Percentiles rank a stretch among this genome's conserved stretches.
Conservation (phyloP, 2,888 invertebrate species). For the Tetragnatha montana region DNA sequence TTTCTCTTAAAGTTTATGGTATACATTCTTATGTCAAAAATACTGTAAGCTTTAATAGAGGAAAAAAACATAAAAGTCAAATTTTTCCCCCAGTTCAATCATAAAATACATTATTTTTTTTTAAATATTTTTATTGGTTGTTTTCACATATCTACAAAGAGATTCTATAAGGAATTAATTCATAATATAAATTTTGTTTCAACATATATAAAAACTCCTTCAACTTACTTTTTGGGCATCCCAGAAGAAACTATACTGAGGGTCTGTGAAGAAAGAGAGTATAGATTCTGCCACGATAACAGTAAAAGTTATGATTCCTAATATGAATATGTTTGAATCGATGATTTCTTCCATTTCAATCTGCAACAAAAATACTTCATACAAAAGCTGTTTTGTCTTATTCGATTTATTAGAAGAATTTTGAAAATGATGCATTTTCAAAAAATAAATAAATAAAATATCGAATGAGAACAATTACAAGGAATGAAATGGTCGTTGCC, state of each 20-base stretch:
- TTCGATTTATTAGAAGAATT: no score
- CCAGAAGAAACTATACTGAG: slow-evolving; percentile 34
- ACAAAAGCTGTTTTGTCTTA: background rate
- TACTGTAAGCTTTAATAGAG: no score
- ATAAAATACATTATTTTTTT: background rate
- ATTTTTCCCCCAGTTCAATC: no score
- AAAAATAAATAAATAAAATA: no score
- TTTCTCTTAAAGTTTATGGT: no score
- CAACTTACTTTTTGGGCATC: slow-evolving; percentile 38
- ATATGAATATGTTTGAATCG: slow-evolving; percentile 9
- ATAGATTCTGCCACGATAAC: slow-evolving; percentile 6
- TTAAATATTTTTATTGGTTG: background rate
- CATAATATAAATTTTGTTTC: background rate
- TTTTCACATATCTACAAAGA: no score
- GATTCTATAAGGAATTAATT: background rate
- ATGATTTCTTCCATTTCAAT: slow-evolving; percentile 7
- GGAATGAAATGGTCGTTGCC: no score
- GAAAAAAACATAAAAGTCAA: no score
- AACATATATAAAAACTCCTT: background rate
- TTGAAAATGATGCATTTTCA: no score
- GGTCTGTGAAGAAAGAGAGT: slow-evolving; percentile 48
- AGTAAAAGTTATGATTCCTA: slow-evolving; percentile 19
- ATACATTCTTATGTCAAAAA: no score
- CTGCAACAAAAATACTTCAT: slow-evolving; percentile 4
- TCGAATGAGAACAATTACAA: no score